Conservation (phyloP, 2,888 invertebrate species). For the Hesperia comma region DNA sequence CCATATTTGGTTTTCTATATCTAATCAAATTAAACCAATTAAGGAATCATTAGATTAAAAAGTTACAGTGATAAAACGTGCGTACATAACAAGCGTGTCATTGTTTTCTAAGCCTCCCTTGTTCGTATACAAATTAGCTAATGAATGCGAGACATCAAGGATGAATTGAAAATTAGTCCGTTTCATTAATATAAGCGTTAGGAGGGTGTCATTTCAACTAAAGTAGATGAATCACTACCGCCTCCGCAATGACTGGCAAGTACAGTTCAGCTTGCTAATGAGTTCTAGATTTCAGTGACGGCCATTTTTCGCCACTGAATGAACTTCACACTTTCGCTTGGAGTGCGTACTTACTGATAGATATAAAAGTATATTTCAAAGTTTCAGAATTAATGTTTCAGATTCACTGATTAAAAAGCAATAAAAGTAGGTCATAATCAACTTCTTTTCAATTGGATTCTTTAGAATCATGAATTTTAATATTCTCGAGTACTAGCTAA, state of each 20-base stretch:
- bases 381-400: too few relatives aligned
- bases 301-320: neutral
- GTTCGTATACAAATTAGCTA: constrained; percentile 17
- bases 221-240: constrained; percentile 36
- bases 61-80: neutral
- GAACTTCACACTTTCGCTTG: neutral
- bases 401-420: too few relatives aligned
- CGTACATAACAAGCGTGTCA: neutral
- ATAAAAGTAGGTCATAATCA: too few relatives aligned
- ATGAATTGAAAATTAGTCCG: constrained; percentile 9
- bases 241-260: constrained; percentile 40
- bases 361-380: too few relatives aligned
- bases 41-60: neutral
- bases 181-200: constrained; percentile 20
- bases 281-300: constrained; percentile 38
- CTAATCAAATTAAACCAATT: neutral
- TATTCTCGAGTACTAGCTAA: too few relatives aligned
- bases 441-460: too few relatives aligned
- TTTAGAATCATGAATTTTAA: too few relatives aligned
- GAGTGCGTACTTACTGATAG: too few relatives aligned
- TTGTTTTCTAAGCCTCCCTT: constrained; percentile 10
- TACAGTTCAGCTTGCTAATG: constrained; percentile 43
- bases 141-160: constrained; percentile 14
- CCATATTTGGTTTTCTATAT: too few relatives aligned
- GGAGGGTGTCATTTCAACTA: constrained; percentile 25